A percentile compares a stretch with the other conserved stretches of the same genome.
Evolutionary conservation across 1,140 invertebrate species (phyloP).

Genomic region (Zaprionus davidi): DNA sequence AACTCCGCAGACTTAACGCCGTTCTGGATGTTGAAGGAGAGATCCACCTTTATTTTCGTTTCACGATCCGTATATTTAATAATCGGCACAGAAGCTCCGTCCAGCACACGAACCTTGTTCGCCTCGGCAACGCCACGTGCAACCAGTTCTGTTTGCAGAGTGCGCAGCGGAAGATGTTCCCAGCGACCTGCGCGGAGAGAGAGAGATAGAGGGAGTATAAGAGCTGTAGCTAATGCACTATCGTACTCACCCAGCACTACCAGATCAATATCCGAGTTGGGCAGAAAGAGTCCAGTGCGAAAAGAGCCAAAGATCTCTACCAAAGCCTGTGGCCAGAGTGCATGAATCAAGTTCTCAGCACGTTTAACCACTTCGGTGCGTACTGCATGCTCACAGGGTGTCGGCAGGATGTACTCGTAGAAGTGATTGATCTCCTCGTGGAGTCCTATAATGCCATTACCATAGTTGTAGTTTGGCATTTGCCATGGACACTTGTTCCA

Average conservation of each 20-base stretch:
- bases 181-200: conserved; percentile 89
- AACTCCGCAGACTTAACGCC: conserved; percentile 96
- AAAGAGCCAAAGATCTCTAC: conserved; percentile 98
- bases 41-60: conserved; percentile 96
- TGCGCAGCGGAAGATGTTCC: conserved; percentile 94
- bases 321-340: conserved; percentile 94
- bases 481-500: conserved; percentile 95
- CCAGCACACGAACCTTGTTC: conserved; percentile 95
- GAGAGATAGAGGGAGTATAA: neutral
- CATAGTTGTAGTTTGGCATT: conserved; percentile 88
- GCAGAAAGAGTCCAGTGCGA: conserved; percentile 95
- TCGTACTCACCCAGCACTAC: conserved; percentile 95
- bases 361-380: conserved; percentile 92
- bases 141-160: conserved; percentile 93
- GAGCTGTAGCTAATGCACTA: neutral
- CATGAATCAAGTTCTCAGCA: conserved; percentile 92
- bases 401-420: conserved; percentile 95
- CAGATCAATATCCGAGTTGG: conserved; percentile 98
- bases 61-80: conserved; percentile 97
- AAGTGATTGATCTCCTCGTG: conserved; percentile 99
- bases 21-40: conserved; percentile 98
- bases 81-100: conserved; percentile 98
- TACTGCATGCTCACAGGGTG: conserved; percentile 93
- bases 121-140: conserved; percentile 93
- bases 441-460: conserved; percentile 90